Evolutionary conservation across 2,888 invertebrate genomes (phyloP), one percentile per base, ranked within the genome.

Genomic region (Synanthedon tipuliformis): DNA sequence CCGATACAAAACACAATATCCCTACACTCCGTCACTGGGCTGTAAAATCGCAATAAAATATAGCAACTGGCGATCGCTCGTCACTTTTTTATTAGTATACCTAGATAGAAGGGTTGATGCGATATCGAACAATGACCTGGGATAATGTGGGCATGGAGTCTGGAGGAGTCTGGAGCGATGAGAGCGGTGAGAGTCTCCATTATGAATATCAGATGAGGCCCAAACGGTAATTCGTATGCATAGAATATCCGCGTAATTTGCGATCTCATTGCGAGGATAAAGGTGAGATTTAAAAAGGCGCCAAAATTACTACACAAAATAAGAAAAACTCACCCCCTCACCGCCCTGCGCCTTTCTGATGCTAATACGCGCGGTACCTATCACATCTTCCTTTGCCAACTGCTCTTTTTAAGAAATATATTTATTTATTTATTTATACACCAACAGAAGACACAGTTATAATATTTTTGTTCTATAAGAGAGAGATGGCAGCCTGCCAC

Each of bases 201-300:
- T 52, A 48, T 49, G 61, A 59, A 59, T 60, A 59, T 63, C 59
- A 57, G 57, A 59, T 56, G 59, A 59, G 59, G 61, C 58, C 53
- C 59, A 60, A 61, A 57, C 57, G 59, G 61, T 65, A 55, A 77
- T 79, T 78, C 68, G 71, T 78, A 80, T 79, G 78, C 80, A 76
- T 74, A 57, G 74, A 71, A 71, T 72, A 72, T 71, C 71, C 65
- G 67, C 56, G 67, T 78, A 71, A 78, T 79, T 78, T 77, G 74
- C 69, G 69, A 73, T 69, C 70, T 75, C 72, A 73, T 76, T 70
- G 75, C 73, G 62, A 61, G 75, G 75, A 75, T 78, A 71, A 73
- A 66, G 68, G 68, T 68, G 63, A 71, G 72, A 73, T 77, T 75
- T 72, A 66, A 65, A 71, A 69, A 74, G 62, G 62, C 59, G 61